Evolutionary conservation across 2,113 vertebrate genomes (phyloP), one percentile per base, ranked within the genome.

Genomic region (Hypanus sabinus): DNA sequence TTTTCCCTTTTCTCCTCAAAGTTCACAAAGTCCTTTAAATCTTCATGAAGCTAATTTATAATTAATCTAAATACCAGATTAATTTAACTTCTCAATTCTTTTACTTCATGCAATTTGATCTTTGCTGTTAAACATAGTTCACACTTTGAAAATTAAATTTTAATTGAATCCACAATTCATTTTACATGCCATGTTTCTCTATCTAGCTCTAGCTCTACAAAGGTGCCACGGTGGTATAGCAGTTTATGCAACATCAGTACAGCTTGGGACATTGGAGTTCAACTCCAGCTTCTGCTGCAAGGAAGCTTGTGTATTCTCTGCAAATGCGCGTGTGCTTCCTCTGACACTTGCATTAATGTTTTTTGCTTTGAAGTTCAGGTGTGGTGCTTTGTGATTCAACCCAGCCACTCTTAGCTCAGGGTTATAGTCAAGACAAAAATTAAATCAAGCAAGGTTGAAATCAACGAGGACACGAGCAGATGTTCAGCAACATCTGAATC

Each of bases 121-220:
- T 65, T 90, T 65, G 62, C 85, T 33, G 60, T 20, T 65, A n/a
- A 30, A 30, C 9, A 33, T 65, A 65, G 1, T 65, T 88, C 85
- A 65, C 60, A 68, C 60, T 65, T 65, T 33, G 11, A 9, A 90
- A 90, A 11, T 90, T 60, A 90, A 33, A 36, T 65, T 90, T 65
- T 90, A 90, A 90, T 68, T 65, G 60, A 62, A 65, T 68, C 85
- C 30, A 14, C 83, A 88, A n/a, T 88, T 88, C 83, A 88, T 62
- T 62, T 27, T 30, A 62, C n/a, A 60, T 16, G 55, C 2, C 24
- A n/a, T 88, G 27, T 57, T 62, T 30, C 30, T n/a, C 0, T 27
- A 33, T 16, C 18, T n/a, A 30, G 57, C 62, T 65, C 12, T 33
- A 46, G 46, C 46, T 46, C 46, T 46, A 46, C 46, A 46, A 46